These are phyloP conservation scores for Jaculus jaculus DNA, from an alignment of 2,113 vertebrate species.

Conservation along the genomic window DNA sequence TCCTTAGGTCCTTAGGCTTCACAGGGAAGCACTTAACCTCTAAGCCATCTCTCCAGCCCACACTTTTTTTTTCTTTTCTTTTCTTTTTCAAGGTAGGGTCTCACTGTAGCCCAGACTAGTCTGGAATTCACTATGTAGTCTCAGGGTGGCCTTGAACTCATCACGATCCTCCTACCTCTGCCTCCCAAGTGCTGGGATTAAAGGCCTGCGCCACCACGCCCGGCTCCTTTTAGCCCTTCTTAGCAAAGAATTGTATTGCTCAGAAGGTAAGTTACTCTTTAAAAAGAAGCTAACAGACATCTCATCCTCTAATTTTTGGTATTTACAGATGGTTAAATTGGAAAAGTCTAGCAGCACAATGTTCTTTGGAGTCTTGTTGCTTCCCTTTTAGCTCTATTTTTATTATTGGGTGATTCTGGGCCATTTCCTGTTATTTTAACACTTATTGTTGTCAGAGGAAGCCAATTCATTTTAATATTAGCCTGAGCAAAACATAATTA, in stretches of 20 bases:
- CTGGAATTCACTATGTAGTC: too few relatives aligned
- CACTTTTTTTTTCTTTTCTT: too few relatives aligned
- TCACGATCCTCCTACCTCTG: too few relatives aligned
- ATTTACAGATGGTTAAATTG: background rate
- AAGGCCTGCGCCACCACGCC: too few relatives aligned
- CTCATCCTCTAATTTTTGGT: background rate
- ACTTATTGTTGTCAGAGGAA: conserved; percentile 74
- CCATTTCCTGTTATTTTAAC: conserved; percentile 77
- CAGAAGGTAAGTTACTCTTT: background rate
- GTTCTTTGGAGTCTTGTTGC: conserved; percentile 21
- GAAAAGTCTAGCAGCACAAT: background rate
- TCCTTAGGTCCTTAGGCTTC: too few relatives aligned
- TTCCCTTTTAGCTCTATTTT: conserved; percentile 62
- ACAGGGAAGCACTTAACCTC: too few relatives aligned
- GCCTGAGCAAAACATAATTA: conserved; percentile 73
- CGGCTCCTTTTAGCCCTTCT: too few relatives aligned
- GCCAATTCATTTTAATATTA: conserved; percentile 73
- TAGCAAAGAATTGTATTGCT: background rate
- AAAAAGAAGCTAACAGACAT: background rate
- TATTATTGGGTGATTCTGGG: conserved; percentile 63
- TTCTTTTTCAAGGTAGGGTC: too few relatives aligned
- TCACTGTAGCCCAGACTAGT: too few relatives aligned
- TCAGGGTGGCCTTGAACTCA: too few relatives aligned
- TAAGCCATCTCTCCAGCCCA: too few relatives aligned
- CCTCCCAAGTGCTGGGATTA: too few relatives aligned